Evolutionary conservation across 2,797 vertebrate species (phyloP).

Genomic region (Micropoecilia bifurca): DNA sequence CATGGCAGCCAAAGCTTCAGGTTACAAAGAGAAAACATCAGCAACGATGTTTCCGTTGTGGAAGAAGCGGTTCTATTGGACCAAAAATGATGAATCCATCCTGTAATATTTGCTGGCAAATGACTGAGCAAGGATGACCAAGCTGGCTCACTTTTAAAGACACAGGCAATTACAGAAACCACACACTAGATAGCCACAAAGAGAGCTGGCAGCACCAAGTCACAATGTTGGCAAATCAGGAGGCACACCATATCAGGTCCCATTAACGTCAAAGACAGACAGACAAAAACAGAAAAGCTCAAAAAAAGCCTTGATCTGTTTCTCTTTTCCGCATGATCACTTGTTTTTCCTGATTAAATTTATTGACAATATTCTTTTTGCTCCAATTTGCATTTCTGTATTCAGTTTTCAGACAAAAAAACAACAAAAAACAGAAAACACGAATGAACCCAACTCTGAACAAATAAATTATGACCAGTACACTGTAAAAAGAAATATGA

Average conservation of each 20-base stretch:
- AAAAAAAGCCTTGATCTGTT: slow-evolving; percentile 8
- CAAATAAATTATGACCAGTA: not conserved
- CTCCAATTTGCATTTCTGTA: slow-evolving; percentile 11
- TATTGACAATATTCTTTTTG: slow-evolving; percentile 1
- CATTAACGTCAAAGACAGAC: slow-evolving; percentile 64
- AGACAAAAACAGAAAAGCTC: slow-evolving; percentile 23
- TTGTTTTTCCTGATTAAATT: slow-evolving; percentile 5
- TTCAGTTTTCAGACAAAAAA: not conserved
- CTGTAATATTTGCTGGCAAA: slow-evolving; percentile 61
- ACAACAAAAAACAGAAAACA: not conserved
- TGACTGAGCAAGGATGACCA: slow-evolving; percentile 57
- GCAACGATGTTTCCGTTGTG: slow-evolving; percentile 36
- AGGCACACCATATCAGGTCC: slow-evolving; percentile 58
- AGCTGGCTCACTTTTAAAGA: slow-evolving; percentile 64
- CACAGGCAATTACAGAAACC: slow-evolving; percentile 62
- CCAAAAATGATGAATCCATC: slow-evolving; percentile 61
- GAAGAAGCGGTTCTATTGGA: slow-evolving; percentile 39
- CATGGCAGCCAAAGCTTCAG: slow-evolving; percentile 45
- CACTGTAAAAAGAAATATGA: not conserved
- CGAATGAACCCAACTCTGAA: slow-evolving; percentile 5
- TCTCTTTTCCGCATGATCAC: slow-evolving; percentile 17
- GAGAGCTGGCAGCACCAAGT: slow-evolving; percentile 50
- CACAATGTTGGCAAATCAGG: slow-evolving; percentile 56
- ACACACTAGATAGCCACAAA: slow-evolving; percentile 56
- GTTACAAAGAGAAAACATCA: slow-evolving; percentile 47